Evolutionary conservation across 2,113 vertebrate species (phyloP), one percentile per base, ranked within the genome.

Genomic region (Cathartes aura): DNA sequence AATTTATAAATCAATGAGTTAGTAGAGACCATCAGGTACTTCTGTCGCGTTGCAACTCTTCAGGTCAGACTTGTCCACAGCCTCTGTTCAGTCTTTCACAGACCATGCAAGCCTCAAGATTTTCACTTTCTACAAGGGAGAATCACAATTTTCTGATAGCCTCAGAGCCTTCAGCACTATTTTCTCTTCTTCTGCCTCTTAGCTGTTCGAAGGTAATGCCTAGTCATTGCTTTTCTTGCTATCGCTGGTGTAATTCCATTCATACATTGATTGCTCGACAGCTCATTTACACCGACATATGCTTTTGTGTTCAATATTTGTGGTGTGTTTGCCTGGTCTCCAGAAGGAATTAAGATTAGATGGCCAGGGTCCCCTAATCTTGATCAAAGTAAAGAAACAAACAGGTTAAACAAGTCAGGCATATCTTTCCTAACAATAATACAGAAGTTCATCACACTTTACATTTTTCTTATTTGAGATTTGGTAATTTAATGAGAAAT

Each of bases 211-310:
- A 86, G 11, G 12, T 36, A 67, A 75, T 18, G 42, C 18, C 27
- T 18, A 80, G 56, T 5, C 30, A 19, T 17, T 32, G 9, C 5
- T 91, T 74, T 86, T 58, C 42, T 75, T 58, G 30, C 29, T n/a
- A 34, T 62, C 42, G 6, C 15, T 53, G 4, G 6, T 58, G 21
- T 63, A 63, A 72, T 63, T 63, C 52, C 12, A 58, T 79, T 48
- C 14, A 30, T 4, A 45, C 1, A 0, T 11, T 72, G 29, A 59
- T 19, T 75, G 14, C 10, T 72, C 0, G 0, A 45, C 29, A 36
- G 9, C 10, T 87, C 19, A 7, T 75, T 80, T 72, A 72, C 32
- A 71, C 32, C 45, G 64, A 12, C 8, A 5, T 3, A 30, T 5
- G 6, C 22, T 83, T 89, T 80, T 40, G 22, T 83, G 62, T 34